These are phyloP conservation scores for Notiomystis cincta DNA, from an alignment of 2,113 vertebrate species.

Conservation along the genomic window DNA sequence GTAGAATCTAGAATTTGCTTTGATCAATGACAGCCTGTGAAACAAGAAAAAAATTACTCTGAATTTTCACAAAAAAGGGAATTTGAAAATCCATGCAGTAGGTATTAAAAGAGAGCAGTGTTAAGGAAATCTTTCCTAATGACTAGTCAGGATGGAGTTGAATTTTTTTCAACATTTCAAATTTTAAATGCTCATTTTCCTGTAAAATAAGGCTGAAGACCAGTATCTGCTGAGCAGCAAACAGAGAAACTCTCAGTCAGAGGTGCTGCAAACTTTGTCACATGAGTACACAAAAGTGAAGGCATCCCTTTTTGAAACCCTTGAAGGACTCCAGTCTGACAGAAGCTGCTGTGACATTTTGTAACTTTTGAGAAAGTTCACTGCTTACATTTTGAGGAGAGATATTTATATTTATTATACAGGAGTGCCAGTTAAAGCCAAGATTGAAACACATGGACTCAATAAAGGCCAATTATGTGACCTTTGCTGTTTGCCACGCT, in stretches of 20 bases:
- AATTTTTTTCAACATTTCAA: not conserved
- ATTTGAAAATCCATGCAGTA: not conserved
- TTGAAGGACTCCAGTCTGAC: constrained; percentile 16
- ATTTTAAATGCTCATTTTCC: not conserved
- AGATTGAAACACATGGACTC: constrained; percentile 68
- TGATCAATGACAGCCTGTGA: not conserved
- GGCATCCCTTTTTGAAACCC: not conserved
- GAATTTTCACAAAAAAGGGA: not conserved
- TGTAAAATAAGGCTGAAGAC: not conserved
- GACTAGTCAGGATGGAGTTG: not conserved
- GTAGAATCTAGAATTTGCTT: not conserved
- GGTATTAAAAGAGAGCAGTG: not conserved
- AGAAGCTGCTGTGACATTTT: constrained; percentile 61
- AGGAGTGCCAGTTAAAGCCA: constrained; percentile 37
- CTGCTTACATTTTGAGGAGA: constrained; percentile 29
- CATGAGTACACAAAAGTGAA: not conserved
- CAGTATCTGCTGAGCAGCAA: not conserved
- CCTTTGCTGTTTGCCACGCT: constrained; percentile 73
- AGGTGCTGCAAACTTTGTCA: not conserved
- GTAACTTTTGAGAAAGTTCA: constrained; percentile 55
- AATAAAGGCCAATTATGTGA: constrained; percentile 75
- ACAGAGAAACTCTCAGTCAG: not conserved
- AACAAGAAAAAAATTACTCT: not conserved
- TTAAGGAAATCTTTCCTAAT: not conserved
- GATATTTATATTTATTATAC: constrained; percentile 45